Percentiles rank a stretch among this genome's conserved stretches.
These are phyloP conservation scores for Myotis brandtii DNA, from an alignment of 2,113 vertebrate genomes.

Conservation along the genomic window DNA sequence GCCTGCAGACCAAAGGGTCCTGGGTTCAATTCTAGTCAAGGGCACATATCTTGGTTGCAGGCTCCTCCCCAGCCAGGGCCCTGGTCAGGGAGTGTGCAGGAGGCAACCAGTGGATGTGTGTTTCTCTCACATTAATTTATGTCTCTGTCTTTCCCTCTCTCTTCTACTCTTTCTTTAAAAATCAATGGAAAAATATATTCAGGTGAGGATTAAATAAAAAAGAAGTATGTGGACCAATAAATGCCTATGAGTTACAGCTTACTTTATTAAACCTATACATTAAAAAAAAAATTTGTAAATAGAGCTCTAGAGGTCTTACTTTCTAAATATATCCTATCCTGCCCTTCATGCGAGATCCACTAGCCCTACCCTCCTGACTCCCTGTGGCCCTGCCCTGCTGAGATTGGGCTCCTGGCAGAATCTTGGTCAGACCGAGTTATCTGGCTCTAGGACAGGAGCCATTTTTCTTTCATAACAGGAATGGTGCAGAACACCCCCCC, in stretches of 20 bases:
- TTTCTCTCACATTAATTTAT: too few relatives aligned
- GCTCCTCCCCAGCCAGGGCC: too few relatives aligned
- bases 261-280: slow-evolving; percentile 26
- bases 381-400: not conserved
- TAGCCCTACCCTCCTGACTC: not conserved
- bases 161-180: too few relatives aligned
- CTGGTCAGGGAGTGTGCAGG: too few relatives aligned
- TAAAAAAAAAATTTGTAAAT: not conserved
- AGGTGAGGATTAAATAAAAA: too few relatives aligned
- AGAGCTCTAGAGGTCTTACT: not conserved
- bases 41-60: too few relatives aligned
- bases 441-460: not conserved
- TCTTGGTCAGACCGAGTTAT: not conserved
- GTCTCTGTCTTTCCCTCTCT: too few relatives aligned
- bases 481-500: not conserved
- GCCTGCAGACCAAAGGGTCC: too few relatives aligned
- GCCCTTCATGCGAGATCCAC: not conserved
- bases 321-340: slow-evolving; percentile 27
- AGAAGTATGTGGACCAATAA: not conserved
- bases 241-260: slow-evolving; percentile 44
- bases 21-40: too few relatives aligned
- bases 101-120: too few relatives aligned
- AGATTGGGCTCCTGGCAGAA: not conserved
- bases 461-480: not conserved
- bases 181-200: too few relatives aligned